Conservation (phyloP, 2,888 invertebrate genomes). For the Willowsia nigromaculata region DNA sequence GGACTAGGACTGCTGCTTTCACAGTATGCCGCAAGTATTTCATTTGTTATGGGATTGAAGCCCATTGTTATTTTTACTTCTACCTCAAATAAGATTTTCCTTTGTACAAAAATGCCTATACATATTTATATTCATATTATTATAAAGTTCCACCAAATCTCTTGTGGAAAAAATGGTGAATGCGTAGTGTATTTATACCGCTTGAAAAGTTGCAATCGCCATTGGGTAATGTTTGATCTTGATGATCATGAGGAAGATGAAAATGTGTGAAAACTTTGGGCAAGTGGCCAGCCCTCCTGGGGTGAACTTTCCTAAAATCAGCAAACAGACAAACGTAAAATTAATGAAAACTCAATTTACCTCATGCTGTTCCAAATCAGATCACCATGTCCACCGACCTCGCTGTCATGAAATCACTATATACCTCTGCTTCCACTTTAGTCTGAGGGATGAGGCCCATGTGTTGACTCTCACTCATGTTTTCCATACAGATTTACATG, state of each 20-base stretch:
- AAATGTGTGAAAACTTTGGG: conserved; percentile 57
- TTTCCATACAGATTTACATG: not conserved
- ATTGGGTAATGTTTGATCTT: not conserved
- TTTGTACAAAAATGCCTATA: not conserved
- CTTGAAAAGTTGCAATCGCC: not conserved
- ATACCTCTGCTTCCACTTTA: not conserved
- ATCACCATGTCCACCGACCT: conserved; percentile 18
- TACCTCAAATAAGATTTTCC: not conserved
- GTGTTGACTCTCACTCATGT: not conserved
- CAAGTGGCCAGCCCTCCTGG: conserved; percentile 62
- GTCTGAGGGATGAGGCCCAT: not conserved
- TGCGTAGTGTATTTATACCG: not conserved
- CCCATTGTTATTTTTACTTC: not conserved
- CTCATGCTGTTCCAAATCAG: conserved; percentile 72
- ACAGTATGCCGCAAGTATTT: not conserved
- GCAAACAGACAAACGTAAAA: conserved; percentile 24
- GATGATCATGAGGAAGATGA: not conserved
- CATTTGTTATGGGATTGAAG: not conserved
- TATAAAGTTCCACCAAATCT: not conserved
- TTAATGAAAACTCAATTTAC: conserved; percentile 75
- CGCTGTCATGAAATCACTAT: not conserved
- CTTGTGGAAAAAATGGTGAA: too few species aligned
- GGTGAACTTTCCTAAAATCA: not conserved
- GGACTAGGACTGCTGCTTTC: not conserved
- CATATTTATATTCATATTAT: not conserved